A percentile compares a stretch with the other conserved stretches of the same genome.
Conservation (phyloP, 2,113 vertebrate species). For the Chamaea fasciata region DNA sequence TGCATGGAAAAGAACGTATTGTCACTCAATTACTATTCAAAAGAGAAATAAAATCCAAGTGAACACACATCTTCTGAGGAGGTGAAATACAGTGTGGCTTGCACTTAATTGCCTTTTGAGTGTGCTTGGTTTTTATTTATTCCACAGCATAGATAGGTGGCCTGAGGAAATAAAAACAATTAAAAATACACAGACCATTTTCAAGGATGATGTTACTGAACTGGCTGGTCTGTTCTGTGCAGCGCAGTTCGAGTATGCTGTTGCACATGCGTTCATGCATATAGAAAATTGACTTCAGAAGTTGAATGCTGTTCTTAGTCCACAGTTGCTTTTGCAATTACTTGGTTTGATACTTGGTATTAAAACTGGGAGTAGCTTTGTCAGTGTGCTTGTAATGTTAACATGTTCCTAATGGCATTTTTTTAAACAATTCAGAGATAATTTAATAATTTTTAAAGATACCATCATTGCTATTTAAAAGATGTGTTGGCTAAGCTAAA, state of each 20-base stretch:
- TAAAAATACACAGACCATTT: neutral
- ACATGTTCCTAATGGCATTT: neutral
- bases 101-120: neutral
- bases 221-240: neutral
- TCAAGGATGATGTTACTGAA: neutral
- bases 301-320: neutral
- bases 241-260: neutral
- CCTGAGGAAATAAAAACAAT: neutral
- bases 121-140: neutral
- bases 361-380: neutral
- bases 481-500: neutral
- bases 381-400: neutral
- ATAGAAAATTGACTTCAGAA: neutral
- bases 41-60: neutral
- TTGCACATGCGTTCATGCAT: rapidly evolving
- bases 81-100: neutral
- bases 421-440: neutral
- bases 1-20: neutral
- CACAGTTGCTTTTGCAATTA: neutral
- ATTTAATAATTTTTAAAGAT: neutral
- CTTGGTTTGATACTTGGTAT: neutral
- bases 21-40: neutral
- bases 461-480: neutral
- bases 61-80: neutral
- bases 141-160: neutral